phyloP scores from a whole-genome alignment of 2,888 invertebrate species.

The Acanthosepion lycidas region DNA sequence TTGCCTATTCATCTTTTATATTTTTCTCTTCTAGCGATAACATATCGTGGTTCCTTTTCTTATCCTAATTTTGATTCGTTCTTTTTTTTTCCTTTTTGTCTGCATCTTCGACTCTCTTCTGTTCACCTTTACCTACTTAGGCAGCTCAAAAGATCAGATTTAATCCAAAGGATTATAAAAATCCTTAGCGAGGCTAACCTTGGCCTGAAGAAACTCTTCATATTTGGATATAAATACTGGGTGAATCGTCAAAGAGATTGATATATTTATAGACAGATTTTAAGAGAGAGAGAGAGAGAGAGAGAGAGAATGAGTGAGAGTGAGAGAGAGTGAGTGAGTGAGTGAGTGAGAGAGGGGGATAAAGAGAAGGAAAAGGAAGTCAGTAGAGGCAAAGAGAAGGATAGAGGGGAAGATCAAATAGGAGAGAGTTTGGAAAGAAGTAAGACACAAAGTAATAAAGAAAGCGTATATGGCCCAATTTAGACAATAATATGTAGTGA shows the following conservation, averaged over 20 bases:
- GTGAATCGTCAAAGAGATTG: not conserved
- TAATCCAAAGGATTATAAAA: not conserved
- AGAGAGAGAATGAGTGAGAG: too few species aligned
- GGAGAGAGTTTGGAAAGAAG: too few species aligned
- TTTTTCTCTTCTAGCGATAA: not conserved
- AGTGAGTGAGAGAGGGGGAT: too few species aligned
- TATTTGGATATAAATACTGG: not conserved
- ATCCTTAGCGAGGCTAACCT: not conserved
- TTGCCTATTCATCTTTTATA: not conserved
- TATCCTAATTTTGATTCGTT: not conserved
- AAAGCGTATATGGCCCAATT: too few species aligned
- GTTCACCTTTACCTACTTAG: not conserved
- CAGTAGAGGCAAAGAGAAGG: too few species aligned
- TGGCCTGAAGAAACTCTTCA: not conserved
- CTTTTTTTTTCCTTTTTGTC: not conserved
- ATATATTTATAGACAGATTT: not conserved
- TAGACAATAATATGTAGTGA: too few species aligned
- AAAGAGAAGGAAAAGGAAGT: too few species aligned
- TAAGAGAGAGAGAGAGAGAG: not conserved
- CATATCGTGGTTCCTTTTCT: not conserved
- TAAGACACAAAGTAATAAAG: too few species aligned
- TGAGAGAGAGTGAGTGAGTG: too few species aligned
- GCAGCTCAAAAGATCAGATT: not conserved
- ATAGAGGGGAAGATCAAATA: too few species aligned
- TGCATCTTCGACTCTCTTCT: not conserved